Evolutionary conservation across 64 coral and sea anemone species (phyloP).

Genomic region (Montipora efflorescens): DNA sequence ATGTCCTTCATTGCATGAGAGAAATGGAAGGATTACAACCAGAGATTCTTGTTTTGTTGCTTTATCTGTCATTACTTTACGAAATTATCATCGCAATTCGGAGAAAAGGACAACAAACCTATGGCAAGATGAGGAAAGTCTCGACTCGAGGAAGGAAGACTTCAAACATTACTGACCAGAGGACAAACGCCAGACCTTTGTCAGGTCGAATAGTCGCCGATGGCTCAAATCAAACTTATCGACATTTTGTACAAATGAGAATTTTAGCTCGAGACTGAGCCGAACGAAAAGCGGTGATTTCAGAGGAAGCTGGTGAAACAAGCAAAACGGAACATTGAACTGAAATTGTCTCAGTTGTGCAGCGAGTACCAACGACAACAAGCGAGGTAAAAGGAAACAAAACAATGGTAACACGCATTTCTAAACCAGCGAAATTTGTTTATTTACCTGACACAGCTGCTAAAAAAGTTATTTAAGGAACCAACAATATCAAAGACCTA

Average conservation of each 20-base stretch:
- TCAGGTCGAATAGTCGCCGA: background rate
- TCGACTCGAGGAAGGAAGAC: background rate
- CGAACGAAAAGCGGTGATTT: background rate
- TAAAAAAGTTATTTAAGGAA: no score
- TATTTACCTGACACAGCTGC: no score
- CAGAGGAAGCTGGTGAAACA: background rate
- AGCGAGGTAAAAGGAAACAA: background rate
- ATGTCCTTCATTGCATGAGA: no score
- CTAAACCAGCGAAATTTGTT: no score
- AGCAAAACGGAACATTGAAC: background rate
- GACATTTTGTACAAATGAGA: conserved; percentile 76
- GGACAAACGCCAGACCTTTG: background rate
- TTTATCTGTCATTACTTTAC: conserved; percentile 56
- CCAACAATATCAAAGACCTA: no score
- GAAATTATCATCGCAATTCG: conserved; percentile 33
- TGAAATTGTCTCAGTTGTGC: background rate
- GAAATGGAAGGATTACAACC: conserved; percentile 56
- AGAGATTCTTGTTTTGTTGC: conserved; percentile 49
- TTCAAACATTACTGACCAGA: background rate
- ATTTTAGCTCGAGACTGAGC: conserved; percentile 46
- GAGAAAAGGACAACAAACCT: conserved; percentile 32
- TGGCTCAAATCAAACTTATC: conserved; percentile 13
- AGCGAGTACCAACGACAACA: background rate
- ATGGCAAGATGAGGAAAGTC: conserved; percentile 29
- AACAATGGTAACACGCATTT: background rate